Evolutionary conservation across 2,797 vertebrate genomes (phyloP).

Genomic region (Coreius guichenoti): DNA sequence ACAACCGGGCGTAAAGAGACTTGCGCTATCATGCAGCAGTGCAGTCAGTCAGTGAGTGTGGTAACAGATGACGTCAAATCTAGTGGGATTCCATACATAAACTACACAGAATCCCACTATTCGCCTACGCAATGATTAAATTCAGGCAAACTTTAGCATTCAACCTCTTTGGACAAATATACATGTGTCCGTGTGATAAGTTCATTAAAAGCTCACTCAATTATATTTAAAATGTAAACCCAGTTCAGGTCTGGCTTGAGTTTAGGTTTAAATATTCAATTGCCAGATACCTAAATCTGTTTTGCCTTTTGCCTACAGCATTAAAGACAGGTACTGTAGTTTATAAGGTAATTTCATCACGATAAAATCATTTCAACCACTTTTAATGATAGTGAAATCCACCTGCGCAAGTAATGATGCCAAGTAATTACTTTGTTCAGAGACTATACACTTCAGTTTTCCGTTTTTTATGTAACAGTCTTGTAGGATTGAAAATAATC

Average conservation of each 20-base stretch:
- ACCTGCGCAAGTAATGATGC: background rate
- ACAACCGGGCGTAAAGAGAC: too few species aligned
- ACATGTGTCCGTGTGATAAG: background rate
- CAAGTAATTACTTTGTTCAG: background rate
- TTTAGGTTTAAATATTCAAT: conserved; percentile 33
- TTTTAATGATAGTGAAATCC: background rate
- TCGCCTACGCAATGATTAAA: too few species aligned
- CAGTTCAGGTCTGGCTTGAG: conserved; percentile 6
- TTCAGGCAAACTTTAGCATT: too few species aligned
- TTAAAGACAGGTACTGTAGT: background rate
- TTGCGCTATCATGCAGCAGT: too few species aligned
- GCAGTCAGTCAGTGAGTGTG: too few species aligned
- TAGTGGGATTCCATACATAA: too few species aligned
- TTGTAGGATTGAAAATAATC: too few species aligned
- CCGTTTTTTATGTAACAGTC: background rate
- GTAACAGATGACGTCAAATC: too few species aligned
- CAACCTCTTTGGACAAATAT: too few species aligned
- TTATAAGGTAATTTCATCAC: background rate
- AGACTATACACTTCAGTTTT: background rate
- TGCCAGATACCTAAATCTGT: background rate
- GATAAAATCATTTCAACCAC: background rate
- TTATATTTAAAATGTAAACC: conserved; percentile 8
- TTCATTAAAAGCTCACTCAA: conserved; percentile 10
- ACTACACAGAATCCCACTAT: too few species aligned
- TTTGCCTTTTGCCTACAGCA: conserved; percentile 9